A percentile compares a stretch with the other conserved stretches of the same genome.
phyloP scores from a whole-genome alignment of 2,888 invertebrate species.

The Leptarthrus brevirostris region DNA sequence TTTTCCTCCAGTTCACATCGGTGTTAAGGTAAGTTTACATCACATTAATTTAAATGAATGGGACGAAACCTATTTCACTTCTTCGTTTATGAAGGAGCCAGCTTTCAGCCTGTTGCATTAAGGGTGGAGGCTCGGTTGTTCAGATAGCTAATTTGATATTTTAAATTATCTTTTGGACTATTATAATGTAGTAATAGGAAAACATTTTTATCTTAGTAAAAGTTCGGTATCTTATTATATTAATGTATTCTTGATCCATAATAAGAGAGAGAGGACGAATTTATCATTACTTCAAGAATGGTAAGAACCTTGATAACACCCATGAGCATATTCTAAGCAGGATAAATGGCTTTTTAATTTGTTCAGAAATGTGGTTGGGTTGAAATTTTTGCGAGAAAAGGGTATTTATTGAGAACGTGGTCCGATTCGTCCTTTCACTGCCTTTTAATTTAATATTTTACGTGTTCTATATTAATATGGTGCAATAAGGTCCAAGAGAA shows the following conservation, averaged over 20 bases:
- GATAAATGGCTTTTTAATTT: slow-evolving; percentile 51
- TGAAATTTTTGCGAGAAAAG: no score
- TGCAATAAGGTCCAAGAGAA: no score
- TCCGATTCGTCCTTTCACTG: no score
- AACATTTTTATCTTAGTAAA: neutral
- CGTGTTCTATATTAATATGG: no score
- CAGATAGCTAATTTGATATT: slow-evolving; percentile 10
- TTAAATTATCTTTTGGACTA: slow-evolving; percentile 30
- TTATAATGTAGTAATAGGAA: neutral
- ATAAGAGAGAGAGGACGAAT: no score
- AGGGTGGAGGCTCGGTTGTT: no score
- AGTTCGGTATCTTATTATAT: slow-evolving; percentile 20
- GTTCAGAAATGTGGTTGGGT: slow-evolving; percentile 12
- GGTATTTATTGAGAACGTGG: no score
- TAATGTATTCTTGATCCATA: slow-evolving; percentile 45
- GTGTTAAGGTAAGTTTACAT: slow-evolving; percentile 64
- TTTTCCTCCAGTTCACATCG: slow-evolving; percentile 66
- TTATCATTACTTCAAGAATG: slow-evolving; percentile 42
- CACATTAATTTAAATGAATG: slow-evolving; percentile 52
- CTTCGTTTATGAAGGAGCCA: slow-evolving; percentile 11
- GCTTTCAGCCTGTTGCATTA: no score
- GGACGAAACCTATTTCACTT: slow-evolving; percentile 26
- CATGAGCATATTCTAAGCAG: slow-evolving; percentile 47
- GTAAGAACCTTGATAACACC: slow-evolving; percentile 43
- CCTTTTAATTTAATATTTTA: no score